Evolutionary conservation across 2,888 invertebrate species (phyloP).

Genomic region (Patella pellucida): DNA sequence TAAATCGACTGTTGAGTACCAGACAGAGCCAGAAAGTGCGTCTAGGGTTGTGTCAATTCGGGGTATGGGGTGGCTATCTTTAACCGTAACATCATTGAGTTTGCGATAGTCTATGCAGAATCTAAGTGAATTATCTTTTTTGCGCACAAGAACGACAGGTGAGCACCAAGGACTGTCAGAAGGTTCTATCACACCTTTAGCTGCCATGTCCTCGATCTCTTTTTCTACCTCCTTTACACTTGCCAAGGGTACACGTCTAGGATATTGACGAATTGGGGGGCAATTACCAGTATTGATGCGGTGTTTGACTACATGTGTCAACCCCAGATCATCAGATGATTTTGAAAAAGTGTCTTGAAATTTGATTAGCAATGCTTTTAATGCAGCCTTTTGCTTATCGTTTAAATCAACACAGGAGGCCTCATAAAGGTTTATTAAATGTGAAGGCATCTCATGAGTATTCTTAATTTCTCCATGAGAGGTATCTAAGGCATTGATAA

Average conservation of each 20-base stretch:
- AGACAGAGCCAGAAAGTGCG: background rate
- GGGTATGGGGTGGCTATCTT: background rate
- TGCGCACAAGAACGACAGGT: constrained; percentile 25
- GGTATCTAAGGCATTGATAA: no score
- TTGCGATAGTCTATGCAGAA: background rate
- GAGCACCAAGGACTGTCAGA: constrained; percentile 34
- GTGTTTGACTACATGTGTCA: constrained; percentile 24
- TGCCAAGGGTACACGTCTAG: constrained; percentile 24
- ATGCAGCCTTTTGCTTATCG: background rate
- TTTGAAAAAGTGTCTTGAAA: constrained; percentile 25
- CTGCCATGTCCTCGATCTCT: constrained; percentile 36
- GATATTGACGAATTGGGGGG: constrained; percentile 30
- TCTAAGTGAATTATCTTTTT: background rate
- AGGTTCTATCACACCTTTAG: constrained; percentile 35
- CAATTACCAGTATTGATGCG: constrained; percentile 31
- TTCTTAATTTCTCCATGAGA: background rate
- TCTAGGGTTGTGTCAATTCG: background rate
- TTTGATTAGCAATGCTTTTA: constrained; percentile 5
- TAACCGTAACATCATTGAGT: background rate
- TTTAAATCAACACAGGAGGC: background rate
- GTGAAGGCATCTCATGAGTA: constrained; percentile 8
- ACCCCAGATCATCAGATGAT: constrained; percentile 19
- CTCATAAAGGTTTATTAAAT: constrained; percentile 15
- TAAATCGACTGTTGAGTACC: background rate
- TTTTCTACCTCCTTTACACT: constrained; percentile 25